phyloP scores from a whole-genome alignment of 2,797 vertebrate species.

The Peromyscus attwateri region DNA sequence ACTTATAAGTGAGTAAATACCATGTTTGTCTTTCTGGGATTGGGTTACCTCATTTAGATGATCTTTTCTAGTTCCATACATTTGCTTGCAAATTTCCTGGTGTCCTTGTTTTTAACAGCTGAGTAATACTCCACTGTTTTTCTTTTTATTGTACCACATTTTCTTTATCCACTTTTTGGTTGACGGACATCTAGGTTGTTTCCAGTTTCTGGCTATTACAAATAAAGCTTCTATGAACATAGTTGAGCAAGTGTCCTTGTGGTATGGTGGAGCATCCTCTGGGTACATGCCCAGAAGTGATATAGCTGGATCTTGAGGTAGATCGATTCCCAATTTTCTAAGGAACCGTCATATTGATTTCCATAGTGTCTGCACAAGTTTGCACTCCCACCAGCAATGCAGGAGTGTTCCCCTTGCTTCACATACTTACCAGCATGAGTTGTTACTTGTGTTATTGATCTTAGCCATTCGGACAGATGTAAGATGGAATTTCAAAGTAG shows the following conservation, averaged over 20 bases:
- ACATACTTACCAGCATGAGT: background rate
- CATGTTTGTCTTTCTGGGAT: background rate
- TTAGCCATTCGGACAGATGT: background rate
- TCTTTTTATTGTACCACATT: too few species aligned
- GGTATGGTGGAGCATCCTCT: too few species aligned
- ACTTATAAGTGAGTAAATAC: background rate
- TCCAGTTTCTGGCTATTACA: too few species aligned
- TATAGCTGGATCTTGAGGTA: too few species aligned
- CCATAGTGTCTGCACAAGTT: background rate
- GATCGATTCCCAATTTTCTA: background rate
- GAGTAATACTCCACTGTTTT: background rate
- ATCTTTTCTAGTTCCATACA: background rate
- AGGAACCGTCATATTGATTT: background rate
- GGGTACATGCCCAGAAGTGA: too few species aligned
- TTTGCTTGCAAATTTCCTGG: background rate
- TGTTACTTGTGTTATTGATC: too few species aligned
- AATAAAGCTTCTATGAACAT: too few species aligned
- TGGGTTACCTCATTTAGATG: background rate
- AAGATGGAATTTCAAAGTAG: background rate
- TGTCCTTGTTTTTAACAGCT: background rate
- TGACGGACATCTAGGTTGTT: background rate
- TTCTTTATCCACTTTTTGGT: background rate
- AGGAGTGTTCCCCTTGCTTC: background rate
- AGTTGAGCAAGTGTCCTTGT: too few species aligned
- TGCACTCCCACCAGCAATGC: background rate